Evolutionary conservation across 2,888 invertebrate species (phyloP), one percentile per base, ranked within the genome.

Genomic region (Rhagonycha fulva): DNA sequence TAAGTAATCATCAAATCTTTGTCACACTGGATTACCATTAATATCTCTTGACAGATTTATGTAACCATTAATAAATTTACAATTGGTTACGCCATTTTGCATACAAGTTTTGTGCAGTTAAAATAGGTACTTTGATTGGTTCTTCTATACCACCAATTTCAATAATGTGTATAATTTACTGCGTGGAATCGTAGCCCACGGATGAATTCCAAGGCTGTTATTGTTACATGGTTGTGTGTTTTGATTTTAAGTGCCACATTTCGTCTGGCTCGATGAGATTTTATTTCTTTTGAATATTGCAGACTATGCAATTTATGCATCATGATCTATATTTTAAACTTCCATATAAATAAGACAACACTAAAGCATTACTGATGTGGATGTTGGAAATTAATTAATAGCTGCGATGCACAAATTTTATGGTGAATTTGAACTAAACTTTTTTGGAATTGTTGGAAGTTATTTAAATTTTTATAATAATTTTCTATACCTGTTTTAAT

Each of bases 161-260:
- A 77, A 73, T 81, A 81, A 81, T 81, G 80, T 80, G 81, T 81
- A 80, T 81, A 81, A 81, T 81, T 80, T 80, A 78, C 76, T 75
- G 76, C 77, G 77, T 74, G 76, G 80, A 79, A 77, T 80, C 79
- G 76, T 76, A 72, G 79, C 81, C 79, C 73, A 72, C 75, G 81
- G 81, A 76, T 75, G 67, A 62, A 72, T 72, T 77, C 70, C 72
- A 73, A 78, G 77, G 76, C 30, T 76, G 71, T 74, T 76, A 60
- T 68, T 74, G 75, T 71, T 75, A 28, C 61, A 47, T 66, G 23
- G 23, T 68, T 69, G 74, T 74, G 68, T 71, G 75, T 75, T 75
- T 75, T 32, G 76, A 66, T 71, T 75, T 75, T 75, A 68, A 74
- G 69, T 74, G 70, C 70, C 74, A 62, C 63, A 66, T 66, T 66